Base-by-base conservation (phyloP, 2,888 invertebrate genomes). In the Pachymerium ferrugineum region DNA sequence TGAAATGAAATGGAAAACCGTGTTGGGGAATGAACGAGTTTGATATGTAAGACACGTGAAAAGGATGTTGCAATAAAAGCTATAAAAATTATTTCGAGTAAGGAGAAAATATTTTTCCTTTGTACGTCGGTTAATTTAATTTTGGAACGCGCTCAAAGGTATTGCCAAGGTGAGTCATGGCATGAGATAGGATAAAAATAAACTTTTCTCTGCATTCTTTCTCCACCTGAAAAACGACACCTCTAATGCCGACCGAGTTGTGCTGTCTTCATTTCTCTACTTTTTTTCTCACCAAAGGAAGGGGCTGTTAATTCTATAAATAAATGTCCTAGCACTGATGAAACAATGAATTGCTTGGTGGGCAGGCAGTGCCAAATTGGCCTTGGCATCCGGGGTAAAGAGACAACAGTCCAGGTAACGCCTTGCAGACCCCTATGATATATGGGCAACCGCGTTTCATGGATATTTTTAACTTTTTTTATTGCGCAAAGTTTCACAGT, bases 181-280 rank as follows among this genome's bases (percentile, higher is more conserved):
- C n/a, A 62, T 62, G 28, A 28, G 62, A 62, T 19, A 22, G 62
- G 22, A 12, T 28, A 28, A 28, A 62, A 62, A 62, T 62, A 62
- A 62, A 62, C 62, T 62, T 62, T 62, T 62, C 62, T 62, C n/a
- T n/a, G 25, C 62, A 62, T 62, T 62, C 62, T 62, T 62, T 62
- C 62, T 62, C n/a, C 62, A 71, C 71, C 71, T 71, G 71, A 71
- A 71, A 71, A 71, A 71, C 38, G 71, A 71, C 71, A 71, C 71
- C 38, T 62, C 25, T 62, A 62, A 62, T 25, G 62, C 25, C 62
- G 62, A 62, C 62, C 62, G 62, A 62, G 28, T n/a, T 25, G 25
- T 25, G 25, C 62, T 25, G 62, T 3, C 38, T 6, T 12, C 38
- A 38, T 38, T 38, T 38, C 16, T 38, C 16, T 38, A 3, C n/a